Evolutionary conservation across 1,140 invertebrate species (phyloP), one percentile per base, ranked within the genome.

Genomic region (Pseudomyrmex flavicornis): DNA sequence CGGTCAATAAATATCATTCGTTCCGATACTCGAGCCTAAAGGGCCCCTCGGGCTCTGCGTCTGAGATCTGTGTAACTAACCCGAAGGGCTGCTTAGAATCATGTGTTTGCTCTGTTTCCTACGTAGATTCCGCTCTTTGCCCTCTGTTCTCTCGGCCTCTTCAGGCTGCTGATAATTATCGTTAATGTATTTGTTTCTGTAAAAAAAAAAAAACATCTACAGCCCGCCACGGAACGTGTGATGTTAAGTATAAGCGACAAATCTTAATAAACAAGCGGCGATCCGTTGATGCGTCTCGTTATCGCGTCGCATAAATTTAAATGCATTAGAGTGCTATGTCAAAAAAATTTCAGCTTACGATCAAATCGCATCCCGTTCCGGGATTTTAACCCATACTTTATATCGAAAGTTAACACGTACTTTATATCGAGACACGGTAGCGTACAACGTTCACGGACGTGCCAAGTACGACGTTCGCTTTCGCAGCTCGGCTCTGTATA

Each of bases 1-100:
- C 90, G 92, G 88, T 91, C 93, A 86, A 94, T 94, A 94, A 94
- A 94, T 94, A 93, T 93, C 89, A 94, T 94, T 94, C 93, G 93
- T 94, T 94, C 93, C 93, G 92, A 93, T 93, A 94, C 92, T 93
- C 91, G 90, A 93, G 86, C 83, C 84, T 79, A 83, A 90, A 90
- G 88, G 79, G 86, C 75, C 89, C 80, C 82, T 75, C 76, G 69
- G 88, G 83, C 80, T 75, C 17, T 69, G 79, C 35, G 35, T 68
- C 63, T 84, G 48, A 86, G 56, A 66, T 84, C 85, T 75, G 85
- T 92, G 88, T 92, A 93, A 92, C 91, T 93, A 92, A 93, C 90
- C 89, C 88, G 88, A 88, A 89, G 89, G 88, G 87, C 88, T 90
- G 87, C 85, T 80, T 88, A 72, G 83, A 70, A 76, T 85, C 90